Evolutionary conservation across 2,888 invertebrate species (phyloP), one percentile per base, ranked within the genome.

Genomic region (Tenthredo livida): DNA sequence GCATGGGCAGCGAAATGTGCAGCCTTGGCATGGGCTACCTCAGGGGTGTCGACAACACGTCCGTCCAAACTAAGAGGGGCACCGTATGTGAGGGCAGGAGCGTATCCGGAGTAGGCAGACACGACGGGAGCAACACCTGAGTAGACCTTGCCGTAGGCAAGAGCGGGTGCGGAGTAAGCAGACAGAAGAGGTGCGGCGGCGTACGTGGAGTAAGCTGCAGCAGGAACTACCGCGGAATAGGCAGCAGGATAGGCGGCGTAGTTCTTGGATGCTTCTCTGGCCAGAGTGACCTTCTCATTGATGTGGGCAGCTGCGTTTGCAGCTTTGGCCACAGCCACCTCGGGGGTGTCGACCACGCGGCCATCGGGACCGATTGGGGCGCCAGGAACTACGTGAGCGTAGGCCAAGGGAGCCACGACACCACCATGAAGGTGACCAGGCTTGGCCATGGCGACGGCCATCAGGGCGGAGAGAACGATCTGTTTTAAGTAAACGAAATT

Each of bases 1-100:
- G 92, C 92, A 85, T 91, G 92, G 25, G 92, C 92, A 3, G 91
- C 90, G 21, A 93, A 88, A 88, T 94, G 94, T 25, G 93, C 93
- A 50, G 92, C 93, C 87, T 93, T 94, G 50, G 94, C 94, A 84
- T 92, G 92, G 12, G 92, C 93, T 84, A 92, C 91, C 88, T 90
- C 89, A 6, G 89, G 85, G 15, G 89, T 89, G 43, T 90, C 90
- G 83, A 90, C 78, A 58, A 89, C 87, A 2, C 87, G 89, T 67
- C 88, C 90, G 61, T 91, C 89, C 6, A 86, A 86, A 4, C 87
- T 89, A 12, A 90, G 73, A 0, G 90, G 89, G 6, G 89, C 88
- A 9, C 83, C 83, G 72, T 87, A 86, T 15, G 84, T 84, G 73
- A 87, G 40, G 84, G 85, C 73, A 37, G 86, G 87, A 43, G 78